A percentile compares a stretch with the other conserved stretches of the same genome.
These are phyloP conservation scores for Oncorhynchus mykiss DNA, from an alignment of 2,113 vertebrate genomes.

Conservation along the genomic window DNA sequence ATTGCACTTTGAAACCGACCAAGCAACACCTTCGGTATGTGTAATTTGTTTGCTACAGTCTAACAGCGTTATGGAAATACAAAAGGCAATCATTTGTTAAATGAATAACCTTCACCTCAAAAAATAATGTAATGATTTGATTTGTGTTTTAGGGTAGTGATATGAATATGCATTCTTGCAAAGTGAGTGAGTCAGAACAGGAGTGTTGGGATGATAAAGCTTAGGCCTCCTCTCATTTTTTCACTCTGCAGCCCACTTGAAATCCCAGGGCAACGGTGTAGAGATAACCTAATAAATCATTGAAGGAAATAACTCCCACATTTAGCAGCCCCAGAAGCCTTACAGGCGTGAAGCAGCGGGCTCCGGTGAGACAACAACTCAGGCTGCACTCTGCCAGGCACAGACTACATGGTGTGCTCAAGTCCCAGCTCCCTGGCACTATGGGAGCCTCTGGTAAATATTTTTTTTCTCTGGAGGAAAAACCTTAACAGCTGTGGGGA, in stretches of 20 bases:
- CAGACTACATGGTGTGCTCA: background rate
- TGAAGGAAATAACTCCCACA: slow-evolving; percentile 11
- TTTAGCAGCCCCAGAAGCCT: slow-evolving; percentile 14
- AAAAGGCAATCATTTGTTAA: background rate
- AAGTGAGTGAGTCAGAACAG: background rate
- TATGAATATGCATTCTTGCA: background rate
- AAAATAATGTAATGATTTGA: background rate
- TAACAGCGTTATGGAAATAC: background rate
- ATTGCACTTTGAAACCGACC: slow-evolving; percentile 30
- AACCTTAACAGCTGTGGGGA: background rate
- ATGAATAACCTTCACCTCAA: background rate
- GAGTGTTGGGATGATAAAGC: background rate
- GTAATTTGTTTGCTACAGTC: background rate
- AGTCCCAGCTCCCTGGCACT: background rate
- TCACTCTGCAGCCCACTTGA: background rate
- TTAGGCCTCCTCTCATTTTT: background rate
- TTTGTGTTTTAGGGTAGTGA: background rate
- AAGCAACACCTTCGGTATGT: background rate
- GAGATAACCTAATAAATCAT: slow-evolving; percentile 8
- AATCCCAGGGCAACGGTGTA: slow-evolving; percentile 1
- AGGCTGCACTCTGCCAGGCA: background rate
- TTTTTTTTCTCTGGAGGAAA: background rate
- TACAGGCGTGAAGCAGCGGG: no score
- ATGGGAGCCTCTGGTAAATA: background rate
- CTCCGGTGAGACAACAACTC: background rate